Conservation (phyloP, 2,113 vertebrate species). For the Clinocottus analis region DNA sequence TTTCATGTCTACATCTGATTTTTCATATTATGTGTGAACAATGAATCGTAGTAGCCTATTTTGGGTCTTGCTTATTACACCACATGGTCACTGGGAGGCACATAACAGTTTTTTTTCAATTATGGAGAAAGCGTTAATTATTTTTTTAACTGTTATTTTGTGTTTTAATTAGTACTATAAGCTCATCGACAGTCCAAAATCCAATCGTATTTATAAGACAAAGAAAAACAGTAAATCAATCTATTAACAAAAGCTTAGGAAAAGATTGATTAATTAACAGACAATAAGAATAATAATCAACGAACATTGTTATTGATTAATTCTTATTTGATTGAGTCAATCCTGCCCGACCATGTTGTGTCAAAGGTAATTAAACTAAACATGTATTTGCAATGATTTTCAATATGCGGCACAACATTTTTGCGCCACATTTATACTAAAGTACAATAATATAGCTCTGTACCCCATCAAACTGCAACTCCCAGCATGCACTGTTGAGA, state of each 20-base stretch:
- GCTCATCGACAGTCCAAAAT: neutral
- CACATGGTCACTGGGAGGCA: neutral
- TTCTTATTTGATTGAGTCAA: neutral
- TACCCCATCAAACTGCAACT: neutral
- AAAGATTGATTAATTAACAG: neutral
- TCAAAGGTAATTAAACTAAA: neutral
- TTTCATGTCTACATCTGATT: neutral
- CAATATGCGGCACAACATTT: neutral
- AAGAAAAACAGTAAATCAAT: neutral
- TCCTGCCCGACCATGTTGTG: neutral
- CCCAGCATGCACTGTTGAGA: constrained; percentile 29
- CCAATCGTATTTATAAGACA: neutral
- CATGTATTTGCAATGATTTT: neutral
- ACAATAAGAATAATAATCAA: neutral
- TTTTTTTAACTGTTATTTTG: neutral
- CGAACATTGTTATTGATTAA: neutral
- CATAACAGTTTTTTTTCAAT: neutral
- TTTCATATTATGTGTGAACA: neutral
- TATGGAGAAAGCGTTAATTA: neutral
- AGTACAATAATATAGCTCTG: no score
- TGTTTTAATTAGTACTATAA: neutral
- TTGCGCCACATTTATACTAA: constrained; percentile 17
- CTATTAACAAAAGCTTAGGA: neutral
- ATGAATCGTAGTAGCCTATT: neutral
- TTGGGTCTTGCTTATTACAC: neutral